Evolutionary conservation across 53 echinoderm and acorn worm genomes (phyloP), one percentile per base, ranked within the genome.

Genomic region (Zoroaster sp.): DNA sequence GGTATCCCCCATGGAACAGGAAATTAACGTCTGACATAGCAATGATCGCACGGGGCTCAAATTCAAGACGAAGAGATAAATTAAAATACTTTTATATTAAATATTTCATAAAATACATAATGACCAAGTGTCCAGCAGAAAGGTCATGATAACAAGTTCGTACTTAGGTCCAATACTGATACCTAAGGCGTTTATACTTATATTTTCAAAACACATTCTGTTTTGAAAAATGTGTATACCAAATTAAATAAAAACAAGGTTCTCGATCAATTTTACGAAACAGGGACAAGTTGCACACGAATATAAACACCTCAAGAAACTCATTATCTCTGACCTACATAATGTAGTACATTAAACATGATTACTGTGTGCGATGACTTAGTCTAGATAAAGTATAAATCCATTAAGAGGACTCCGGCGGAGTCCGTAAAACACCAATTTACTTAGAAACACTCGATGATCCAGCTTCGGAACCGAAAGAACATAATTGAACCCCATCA

Each of bases 11-110:
- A 17, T 17, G 25, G 12, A 38, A 20, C 82, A 66, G 82, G 82
- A 82, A 82, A 82, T 82, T 82, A 82, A 67, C 37, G 82, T 82
- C 82, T 40, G 32, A 6, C 78, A 28, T 28, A 28, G 28, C 59
- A 55, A 59, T 2, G 8, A 28, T 7, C 21, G 28, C 28, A 25
- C 28, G 59, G 59, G 8, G 59, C 59, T 59, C 59, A 59, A 28
- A 23, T 59, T 59, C 25, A 59, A 59, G 59, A 8, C 21, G 11
- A 59, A 59, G 45, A n/a, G n/a, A n/a, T n/a, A n/a, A n/a, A n/a
- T n/a, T n/a, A n/a, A n/a, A n/a, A n/a, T n/a, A n/a, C n/a, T n/a
- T n/a, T n/a, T n/a, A n/a, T n/a, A n/a, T n/a, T n/a, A n/a, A n/a
- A n/a, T n/a, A n/a, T n/a, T n/a, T n/a, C n/a, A n/a, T n/a, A n/a